Conservation (phyloP, 2,888 invertebrate species). For the Masnerella sp. region DNA sequence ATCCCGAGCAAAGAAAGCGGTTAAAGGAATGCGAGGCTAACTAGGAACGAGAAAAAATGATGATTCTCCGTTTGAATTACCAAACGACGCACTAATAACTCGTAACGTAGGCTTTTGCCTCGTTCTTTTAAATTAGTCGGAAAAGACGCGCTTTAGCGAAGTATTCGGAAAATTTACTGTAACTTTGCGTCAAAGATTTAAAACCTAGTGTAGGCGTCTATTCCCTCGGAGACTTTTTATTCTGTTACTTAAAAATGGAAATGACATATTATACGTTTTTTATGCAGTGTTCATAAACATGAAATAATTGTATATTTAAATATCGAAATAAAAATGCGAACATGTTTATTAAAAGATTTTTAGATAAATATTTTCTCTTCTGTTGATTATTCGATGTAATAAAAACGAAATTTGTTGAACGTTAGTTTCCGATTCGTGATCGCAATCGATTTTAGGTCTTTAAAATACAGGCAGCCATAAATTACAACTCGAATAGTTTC, state of each 20-base stretch:
- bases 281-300: not conserved
- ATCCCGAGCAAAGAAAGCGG: not conserved
- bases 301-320: not conserved
- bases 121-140: slow-evolving; percentile 21
- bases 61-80: slow-evolving; percentile 6
- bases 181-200: slow-evolving; percentile 21
- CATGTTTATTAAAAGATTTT: too few species aligned
- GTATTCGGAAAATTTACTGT: slow-evolving; percentile 25
- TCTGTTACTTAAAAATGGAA: not conserved
- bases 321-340: too few species aligned
- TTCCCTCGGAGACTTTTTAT: not conserved
- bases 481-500: too few species aligned
- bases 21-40: not conserved
- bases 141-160: slow-evolving; percentile 25
- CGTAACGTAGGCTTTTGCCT: slow-evolving; percentile 5
- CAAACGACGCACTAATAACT: slow-evolving; percentile 1
- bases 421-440: too few species aligned
- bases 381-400: too few species aligned
- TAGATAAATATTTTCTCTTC: too few species aligned
- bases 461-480: too few species aligned
- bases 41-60: not conserved
- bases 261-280: too few species aligned
- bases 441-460: too few species aligned
- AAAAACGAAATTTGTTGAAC: too few species aligned
- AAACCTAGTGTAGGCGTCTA: not conserved